Evolutionary conservation across 2,113 vertebrate species (phyloP).

Genomic region (Mormyrus lacerda): DNA sequence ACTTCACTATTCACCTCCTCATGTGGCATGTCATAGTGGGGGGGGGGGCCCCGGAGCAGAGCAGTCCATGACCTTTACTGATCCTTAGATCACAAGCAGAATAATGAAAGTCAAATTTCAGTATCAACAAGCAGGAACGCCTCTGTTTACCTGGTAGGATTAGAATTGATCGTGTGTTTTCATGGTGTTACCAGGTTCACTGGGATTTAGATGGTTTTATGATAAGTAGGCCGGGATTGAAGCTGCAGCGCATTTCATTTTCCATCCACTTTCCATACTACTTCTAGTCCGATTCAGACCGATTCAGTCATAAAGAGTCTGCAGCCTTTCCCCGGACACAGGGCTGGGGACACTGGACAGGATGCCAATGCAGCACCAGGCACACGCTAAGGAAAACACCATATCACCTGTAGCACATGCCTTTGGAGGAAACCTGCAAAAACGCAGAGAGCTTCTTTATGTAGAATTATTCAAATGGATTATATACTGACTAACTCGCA

Average conservation of each 20-base stretch:
- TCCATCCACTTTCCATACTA: neutral
- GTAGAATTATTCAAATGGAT: neutral
- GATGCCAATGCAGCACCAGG: neutral
- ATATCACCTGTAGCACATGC: neutral
- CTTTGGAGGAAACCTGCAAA: neutral
- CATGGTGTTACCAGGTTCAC: neutral
- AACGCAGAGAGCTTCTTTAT: neutral
- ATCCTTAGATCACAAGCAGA: neutral
- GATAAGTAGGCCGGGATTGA: neutral
- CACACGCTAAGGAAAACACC: too few relatives aligned
- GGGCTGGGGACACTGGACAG: neutral
- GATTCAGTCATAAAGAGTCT: neutral
- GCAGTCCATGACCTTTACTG: neutral
- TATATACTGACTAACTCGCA: neutral
- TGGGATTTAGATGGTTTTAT: neutral
- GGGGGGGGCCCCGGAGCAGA: neutral
- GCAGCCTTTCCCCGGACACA: neutral
- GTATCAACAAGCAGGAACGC: neutral
- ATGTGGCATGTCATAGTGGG: neutral
- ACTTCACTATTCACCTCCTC: neutral
- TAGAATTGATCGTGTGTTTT: neutral
- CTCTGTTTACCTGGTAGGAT: neutral
- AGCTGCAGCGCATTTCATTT: neutral
- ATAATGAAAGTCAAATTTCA: neutral
- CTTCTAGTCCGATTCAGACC: neutral